Percentiles rank a stretch among this genome's conserved stretches.
phyloP scores from a whole-genome alignment of 2,113 vertebrate genomes.

The Mesembrinibis cayennensis region DNA sequence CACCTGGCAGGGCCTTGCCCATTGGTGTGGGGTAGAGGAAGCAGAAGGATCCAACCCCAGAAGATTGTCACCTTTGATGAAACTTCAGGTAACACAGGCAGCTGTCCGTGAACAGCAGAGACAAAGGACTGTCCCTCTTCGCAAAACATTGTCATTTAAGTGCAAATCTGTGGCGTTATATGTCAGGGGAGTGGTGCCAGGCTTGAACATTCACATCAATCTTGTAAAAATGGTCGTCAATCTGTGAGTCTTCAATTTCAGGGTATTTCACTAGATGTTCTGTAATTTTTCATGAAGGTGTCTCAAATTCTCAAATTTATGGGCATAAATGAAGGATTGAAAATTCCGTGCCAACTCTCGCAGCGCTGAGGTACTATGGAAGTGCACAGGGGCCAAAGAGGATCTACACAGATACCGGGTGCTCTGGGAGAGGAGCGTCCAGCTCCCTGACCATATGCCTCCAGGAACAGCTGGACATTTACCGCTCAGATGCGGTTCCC shows the following conservation, averaged over 20 bases:
- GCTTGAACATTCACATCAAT: neutral
- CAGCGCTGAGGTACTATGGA: fast-evolving
- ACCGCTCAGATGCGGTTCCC: neutral
- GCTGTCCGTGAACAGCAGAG: neutral
- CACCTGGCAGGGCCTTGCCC: no score
- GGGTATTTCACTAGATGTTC: neutral
- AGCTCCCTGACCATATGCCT: neutral
- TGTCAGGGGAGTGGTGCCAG: neutral
- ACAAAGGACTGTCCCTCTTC: neutral
- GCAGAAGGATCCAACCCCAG: neutral
- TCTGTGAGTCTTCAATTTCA: neutral
- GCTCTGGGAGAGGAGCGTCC: neutral
- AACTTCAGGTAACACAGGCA: neutral
- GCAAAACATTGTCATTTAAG: neutral
- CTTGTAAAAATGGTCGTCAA: neutral
- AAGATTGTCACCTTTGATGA: neutral
- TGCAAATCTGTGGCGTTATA: neutral
- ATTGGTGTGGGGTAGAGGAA: neutral
- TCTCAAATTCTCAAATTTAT: neutral
- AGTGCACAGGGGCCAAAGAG: fast-evolving
- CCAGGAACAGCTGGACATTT: neutral
- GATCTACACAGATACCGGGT: neutral
- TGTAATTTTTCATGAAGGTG: neutral
- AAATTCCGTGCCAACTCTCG: neutral
- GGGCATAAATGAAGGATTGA: neutral